Evolutionary conservation across 2,113 vertebrate species (phyloP).

Genomic region (Percopsis transmontana): DNA sequence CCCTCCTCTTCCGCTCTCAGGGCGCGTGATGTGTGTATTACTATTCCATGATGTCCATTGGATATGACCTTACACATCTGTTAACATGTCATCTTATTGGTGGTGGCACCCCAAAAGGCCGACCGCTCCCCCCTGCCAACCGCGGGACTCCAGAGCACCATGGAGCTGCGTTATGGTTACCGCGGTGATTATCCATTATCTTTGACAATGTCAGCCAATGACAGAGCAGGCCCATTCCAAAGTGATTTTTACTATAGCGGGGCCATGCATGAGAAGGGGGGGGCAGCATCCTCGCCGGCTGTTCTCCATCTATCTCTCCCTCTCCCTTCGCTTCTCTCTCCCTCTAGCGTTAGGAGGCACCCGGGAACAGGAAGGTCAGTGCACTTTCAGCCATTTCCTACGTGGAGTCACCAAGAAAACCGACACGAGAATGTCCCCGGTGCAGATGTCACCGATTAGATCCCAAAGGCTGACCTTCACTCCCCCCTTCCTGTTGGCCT

Average conservation of each 20-base stretch:
- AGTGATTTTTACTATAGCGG: conserved; percentile 77
- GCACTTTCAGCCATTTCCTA: conserved; percentile 55
- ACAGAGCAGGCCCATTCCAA: conserved; percentile 75
- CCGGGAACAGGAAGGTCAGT: conserved; percentile 63
- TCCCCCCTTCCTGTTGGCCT: conserved; percentile 26
- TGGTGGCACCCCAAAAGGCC: conserved; percentile 67
- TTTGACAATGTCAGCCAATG: conserved; percentile 83
- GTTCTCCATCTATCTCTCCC: conserved; percentile 21
- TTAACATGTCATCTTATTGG: conserved; percentile 73
- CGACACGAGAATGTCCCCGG: conserved; percentile 39
- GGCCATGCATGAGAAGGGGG: conserved; percentile 56
- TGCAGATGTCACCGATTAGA: conserved; percentile 64
- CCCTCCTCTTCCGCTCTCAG: conserved; percentile 36
- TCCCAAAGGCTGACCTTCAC: conserved; percentile 57
- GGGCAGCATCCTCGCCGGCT: conserved; percentile 63
- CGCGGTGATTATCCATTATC: conserved; percentile 82
- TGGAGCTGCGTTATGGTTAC: conserved; percentile 68
- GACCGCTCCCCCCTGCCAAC: conserved; percentile 45
- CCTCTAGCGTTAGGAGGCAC: conserved; percentile 34
- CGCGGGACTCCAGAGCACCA: conserved; percentile 51
- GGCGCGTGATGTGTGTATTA: conserved; percentile 63
- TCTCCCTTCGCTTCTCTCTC: conserved; percentile 29
- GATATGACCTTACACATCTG: conserved; percentile 75
- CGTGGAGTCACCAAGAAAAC: conserved; percentile 37
- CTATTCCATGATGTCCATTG: conserved; percentile 69